Percentiles rank a stretch among this genome's conserved stretches.
Conservation (phyloP, 2,113 vertebrate species). For the Sturnus vulgaris region DNA sequence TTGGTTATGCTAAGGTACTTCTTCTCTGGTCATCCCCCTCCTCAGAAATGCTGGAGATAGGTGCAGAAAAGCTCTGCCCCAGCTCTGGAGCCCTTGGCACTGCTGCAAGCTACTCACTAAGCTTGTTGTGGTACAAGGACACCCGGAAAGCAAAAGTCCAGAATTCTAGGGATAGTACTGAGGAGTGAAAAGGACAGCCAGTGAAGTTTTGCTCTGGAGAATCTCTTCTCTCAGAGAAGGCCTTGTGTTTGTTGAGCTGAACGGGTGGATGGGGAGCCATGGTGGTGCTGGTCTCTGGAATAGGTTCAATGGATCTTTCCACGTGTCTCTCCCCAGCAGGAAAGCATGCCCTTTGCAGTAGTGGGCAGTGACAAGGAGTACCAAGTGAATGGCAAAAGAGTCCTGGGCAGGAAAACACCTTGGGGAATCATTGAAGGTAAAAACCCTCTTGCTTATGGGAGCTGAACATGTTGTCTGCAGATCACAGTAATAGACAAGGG, state of each 20-base stretch:
- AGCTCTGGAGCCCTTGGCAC: not conserved
- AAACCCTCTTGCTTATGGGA: not conserved
- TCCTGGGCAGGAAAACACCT: conserved; percentile 92
- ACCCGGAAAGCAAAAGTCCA: not conserved
- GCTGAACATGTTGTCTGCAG: not conserved
- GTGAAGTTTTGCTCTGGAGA: not conserved
- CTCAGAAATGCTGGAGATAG: not conserved
- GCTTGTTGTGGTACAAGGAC: not conserved
- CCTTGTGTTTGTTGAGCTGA: not conserved
- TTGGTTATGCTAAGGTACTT: not conserved
- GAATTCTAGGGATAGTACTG: not conserved
- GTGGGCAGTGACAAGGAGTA: conserved; percentile 98
- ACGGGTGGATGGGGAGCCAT: not conserved
- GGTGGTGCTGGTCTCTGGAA: not conserved
- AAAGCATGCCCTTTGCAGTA: conserved; percentile 95
- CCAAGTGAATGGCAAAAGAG: conserved; percentile 92
- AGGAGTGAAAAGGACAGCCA: not conserved
- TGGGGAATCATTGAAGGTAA: conserved; percentile 98
- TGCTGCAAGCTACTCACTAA: not conserved
- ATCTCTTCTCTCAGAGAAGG: not conserved
- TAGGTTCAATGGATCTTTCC: conserved; percentile 31
- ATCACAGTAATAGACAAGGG: not conserved
- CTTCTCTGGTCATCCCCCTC: not conserved
- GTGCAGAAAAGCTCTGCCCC: not conserved
- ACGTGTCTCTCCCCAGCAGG: conserved; percentile 75